Conservation (phyloP, 2,888 invertebrate species). For the Luperina nickerlii region DNA sequence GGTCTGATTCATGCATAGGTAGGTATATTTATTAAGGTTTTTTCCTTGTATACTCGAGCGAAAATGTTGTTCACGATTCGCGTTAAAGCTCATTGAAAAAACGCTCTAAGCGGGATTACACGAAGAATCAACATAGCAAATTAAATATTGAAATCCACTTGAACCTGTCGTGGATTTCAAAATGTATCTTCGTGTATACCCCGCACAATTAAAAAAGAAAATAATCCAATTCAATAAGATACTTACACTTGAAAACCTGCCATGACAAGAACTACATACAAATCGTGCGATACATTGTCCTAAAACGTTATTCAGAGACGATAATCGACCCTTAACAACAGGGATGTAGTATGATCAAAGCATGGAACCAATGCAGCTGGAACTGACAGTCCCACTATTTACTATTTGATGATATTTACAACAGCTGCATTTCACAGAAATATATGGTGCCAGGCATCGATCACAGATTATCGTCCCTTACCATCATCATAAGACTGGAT, state of each 20-base stretch:
- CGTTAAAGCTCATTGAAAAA: conserved; percentile 44
- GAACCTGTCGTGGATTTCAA: conserved; percentile 8
- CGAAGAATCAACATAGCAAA: conserved; percentile 19
- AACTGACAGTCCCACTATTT: conserved; percentile 49
- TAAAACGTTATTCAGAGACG: conserved; percentile 48
- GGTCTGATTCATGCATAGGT: conserved; percentile 58
- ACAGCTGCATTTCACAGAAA: conserved; percentile 52
- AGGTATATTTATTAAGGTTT: conserved; percentile 54
- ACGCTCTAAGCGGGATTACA: conserved; percentile 49
- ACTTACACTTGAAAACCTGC: conserved; percentile 57
- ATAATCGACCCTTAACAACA: conserved; percentile 45
- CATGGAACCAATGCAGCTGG: conserved; percentile 45
- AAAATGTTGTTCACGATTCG: conserved; percentile 51
- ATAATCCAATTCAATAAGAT: conserved; percentile 48
- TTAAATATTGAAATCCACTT: conserved; percentile 18
- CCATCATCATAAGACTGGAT: conserved; percentile 63
- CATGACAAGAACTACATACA: conserved; percentile 58
- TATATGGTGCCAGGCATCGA: conserved; percentile 53
- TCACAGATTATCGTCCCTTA: conserved; percentile 57
- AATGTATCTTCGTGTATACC: conserved; percentile 29
- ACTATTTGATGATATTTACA: conserved; percentile 66
- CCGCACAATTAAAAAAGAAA: conserved; percentile 23
- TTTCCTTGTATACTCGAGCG: conserved; percentile 58
- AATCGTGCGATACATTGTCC: conserved; percentile 53
- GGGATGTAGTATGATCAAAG: conserved; percentile 47